Conservation (phyloP, 2,113 vertebrate genomes). For the Aythya baeri region DNA sequence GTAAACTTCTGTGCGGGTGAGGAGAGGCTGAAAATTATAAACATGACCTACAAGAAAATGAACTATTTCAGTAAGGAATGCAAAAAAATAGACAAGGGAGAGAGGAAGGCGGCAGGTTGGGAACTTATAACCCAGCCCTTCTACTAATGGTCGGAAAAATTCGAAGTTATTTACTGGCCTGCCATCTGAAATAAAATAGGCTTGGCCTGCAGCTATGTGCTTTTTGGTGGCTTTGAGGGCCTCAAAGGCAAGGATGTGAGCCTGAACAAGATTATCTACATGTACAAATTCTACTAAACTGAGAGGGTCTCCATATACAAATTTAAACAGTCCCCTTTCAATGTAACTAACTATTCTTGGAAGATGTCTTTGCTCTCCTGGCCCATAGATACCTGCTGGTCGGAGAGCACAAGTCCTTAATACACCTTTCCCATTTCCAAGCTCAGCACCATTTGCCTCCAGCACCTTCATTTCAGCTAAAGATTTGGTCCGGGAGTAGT, state of each 20-base stretch:
- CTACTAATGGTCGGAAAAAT: slow-evolving; percentile 91
- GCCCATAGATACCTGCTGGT: slow-evolving; percentile 93
- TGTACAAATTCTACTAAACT: slow-evolving; percentile 95
- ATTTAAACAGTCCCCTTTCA: slow-evolving; percentile 88
- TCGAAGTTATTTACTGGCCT: slow-evolving; percentile 93
- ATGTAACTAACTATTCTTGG: slow-evolving; percentile 91
- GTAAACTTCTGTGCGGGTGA: slow-evolving; percentile 93
- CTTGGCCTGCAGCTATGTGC: slow-evolving; percentile 86
- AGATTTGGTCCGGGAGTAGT: slow-evolving; percentile 95
- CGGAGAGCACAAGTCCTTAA: slow-evolving; percentile 89
- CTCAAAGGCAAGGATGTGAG: slow-evolving; percentile 85
- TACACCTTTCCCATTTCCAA: slow-evolving; percentile 62
- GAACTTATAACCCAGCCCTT: slow-evolving; percentile 90
- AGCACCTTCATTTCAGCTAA: slow-evolving; percentile 92
- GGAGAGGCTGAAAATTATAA: slow-evolving; percentile 94
- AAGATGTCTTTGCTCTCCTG: slow-evolving; percentile 93
- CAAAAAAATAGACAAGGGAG: slow-evolving; percentile 85
- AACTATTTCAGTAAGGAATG: slow-evolving; percentile 88
- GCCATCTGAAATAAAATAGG: slow-evolving; percentile 95
- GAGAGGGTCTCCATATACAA: slow-evolving; percentile 85
- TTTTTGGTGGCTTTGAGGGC: slow-evolving; percentile 78
- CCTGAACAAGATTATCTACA: slow-evolving; percentile 90
- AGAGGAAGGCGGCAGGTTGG: slow-evolving; percentile 86
- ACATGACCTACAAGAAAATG: slow-evolving; percentile 80
- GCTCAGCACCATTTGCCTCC: slow-evolving; percentile 77